phyloP scores from a whole-genome alignment of 2,113 vertebrate species.

The Oncorhynchus clarkii region DNA sequence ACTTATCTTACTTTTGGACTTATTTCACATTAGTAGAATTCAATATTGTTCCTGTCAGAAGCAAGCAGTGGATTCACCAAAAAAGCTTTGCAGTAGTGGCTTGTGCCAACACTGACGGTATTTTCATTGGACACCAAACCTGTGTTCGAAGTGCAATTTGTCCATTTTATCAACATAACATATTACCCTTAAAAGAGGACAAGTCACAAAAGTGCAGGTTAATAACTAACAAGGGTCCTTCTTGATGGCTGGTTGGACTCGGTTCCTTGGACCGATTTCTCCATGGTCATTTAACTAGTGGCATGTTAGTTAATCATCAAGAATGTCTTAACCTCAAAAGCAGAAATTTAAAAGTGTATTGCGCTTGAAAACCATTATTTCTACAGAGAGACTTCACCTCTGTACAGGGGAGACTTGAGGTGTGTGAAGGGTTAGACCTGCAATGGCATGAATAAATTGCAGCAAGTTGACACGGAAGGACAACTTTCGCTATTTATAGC shows the following conservation, averaged over 20 bases:
- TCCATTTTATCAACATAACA: background rate
- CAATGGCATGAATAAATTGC: background rate
- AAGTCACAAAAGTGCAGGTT: too few species aligned
- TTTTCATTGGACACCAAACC: background rate
- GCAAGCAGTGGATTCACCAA: too few species aligned
- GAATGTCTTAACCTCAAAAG: too few species aligned
- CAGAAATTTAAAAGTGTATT: too few species aligned
- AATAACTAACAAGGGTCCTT: background rate
- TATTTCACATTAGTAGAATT: too few species aligned
- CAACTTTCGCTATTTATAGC: background rate
- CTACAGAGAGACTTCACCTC: too few species aligned
- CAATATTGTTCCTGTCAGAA: background rate
- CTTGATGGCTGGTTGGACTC: background rate
- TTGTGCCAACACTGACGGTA: background rate
- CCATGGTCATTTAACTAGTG: conserved; percentile 1
- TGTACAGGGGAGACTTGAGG: too few species aligned
- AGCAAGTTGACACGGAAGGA: background rate
- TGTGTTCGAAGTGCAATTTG: background rate
- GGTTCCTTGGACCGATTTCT: background rate
- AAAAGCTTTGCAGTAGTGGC: background rate
- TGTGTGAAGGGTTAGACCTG: too few species aligned
- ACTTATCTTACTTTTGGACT: too few species aligned
- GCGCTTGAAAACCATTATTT: too few species aligned
- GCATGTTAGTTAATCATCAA: conserved; percentile 5
- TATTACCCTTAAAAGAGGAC: background rate